Conservation (phyloP, 1,140 invertebrate genomes). For the Pentalonia nigronervosa region DNA sequence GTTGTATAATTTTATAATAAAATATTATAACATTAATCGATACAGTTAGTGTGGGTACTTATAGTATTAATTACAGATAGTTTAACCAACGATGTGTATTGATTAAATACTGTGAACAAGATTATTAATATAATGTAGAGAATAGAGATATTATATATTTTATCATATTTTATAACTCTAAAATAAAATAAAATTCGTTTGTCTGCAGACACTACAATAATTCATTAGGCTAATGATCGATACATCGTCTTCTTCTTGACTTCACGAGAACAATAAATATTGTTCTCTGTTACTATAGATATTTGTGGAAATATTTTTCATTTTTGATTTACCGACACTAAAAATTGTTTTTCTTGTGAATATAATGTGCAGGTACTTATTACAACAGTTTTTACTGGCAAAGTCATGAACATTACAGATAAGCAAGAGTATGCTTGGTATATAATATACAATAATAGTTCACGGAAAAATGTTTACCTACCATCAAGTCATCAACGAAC, state of each 20-base stretch:
- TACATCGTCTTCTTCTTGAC: neutral
- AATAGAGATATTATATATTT: neutral
- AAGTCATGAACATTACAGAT: neutral
- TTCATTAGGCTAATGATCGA: neutral
- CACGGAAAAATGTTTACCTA: neutral
- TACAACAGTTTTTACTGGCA: neutral
- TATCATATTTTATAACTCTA: neutral
- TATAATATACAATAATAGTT: neutral
- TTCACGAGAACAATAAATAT: neutral
- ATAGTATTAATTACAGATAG: neutral
- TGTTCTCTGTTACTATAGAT: neutral
- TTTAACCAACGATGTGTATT: neutral
- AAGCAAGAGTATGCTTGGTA: neutral
- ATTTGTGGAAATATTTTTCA: neutral
- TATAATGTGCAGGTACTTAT: neutral
- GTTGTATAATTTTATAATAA: no score
- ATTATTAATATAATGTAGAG: no score
- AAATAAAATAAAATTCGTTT: neutral
- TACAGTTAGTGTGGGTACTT: neutral
- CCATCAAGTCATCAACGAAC: neutral
- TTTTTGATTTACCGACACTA: neutral
- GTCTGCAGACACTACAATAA: neutral
- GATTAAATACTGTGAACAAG: neutral
- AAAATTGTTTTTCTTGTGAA: neutral
- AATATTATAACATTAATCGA: neutral